phyloP scores from a whole-genome alignment of 2,797 vertebrate species.

The Gallirallus australis region DNA sequence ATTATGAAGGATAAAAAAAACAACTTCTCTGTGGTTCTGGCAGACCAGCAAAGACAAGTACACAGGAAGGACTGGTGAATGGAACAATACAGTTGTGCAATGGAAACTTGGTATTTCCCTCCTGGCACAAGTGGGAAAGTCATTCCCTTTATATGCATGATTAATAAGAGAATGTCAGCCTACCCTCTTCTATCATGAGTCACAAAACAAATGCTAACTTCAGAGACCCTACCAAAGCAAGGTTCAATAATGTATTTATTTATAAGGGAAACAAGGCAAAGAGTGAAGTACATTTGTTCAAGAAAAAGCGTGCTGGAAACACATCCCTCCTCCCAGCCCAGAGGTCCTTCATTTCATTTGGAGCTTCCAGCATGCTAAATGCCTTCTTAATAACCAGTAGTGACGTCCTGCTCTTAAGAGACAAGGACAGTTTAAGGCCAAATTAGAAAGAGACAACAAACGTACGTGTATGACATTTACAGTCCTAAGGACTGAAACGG shows the following conservation, averaged over 20 bases:
- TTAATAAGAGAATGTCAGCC: neutral
- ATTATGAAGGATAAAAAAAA: neutral
- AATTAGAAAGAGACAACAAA: neutral
- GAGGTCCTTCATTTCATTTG: neutral
- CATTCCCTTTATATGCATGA: neutral
- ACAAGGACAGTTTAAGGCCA: neutral
- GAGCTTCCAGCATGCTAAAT: neutral
- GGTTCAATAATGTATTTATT: neutral
- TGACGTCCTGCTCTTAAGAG: neutral
- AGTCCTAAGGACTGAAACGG: neutral
- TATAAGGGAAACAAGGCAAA: neutral
- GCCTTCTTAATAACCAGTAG: neutral
- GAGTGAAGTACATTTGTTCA: neutral
- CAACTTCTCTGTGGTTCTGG: neutral
- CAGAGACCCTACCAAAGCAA: neutral
- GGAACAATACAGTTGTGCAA: neutral
- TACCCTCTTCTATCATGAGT: neutral
- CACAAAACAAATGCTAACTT: neutral
- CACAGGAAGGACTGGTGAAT: neutral
- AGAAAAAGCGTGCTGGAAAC: neutral
- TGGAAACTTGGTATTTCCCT: neutral
- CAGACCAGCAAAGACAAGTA: neutral
- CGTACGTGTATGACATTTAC: neutral
- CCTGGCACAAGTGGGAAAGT: neutral
- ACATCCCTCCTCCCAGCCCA: neutral